Evolutionary conservation across 2,113 vertebrate species (phyloP).

Genomic region (Lethenteron reissneri): DNA sequence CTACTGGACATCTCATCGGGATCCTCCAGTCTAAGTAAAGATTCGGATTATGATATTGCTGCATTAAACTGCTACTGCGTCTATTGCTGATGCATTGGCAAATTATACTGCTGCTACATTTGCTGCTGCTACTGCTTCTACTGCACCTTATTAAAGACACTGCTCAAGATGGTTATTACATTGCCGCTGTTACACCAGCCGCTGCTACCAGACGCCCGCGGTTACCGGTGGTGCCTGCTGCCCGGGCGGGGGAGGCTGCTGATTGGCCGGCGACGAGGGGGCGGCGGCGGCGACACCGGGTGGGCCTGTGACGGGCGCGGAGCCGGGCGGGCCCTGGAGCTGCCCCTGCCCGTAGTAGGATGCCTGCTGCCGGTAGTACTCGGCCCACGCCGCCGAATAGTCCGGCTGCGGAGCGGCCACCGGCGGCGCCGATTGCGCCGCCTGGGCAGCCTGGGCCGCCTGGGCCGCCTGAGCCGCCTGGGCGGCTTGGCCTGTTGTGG

Average conservation of each 20-base stretch:
- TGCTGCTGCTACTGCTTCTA: too few relatives aligned
- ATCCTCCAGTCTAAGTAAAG: too few relatives aligned
- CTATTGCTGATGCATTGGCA: too few relatives aligned
- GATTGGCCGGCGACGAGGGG: constrained; percentile 3
- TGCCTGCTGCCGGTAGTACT: constrained; percentile 91
- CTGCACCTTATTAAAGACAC: too few relatives aligned
- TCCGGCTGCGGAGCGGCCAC: constrained; percentile 52
- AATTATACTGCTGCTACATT: too few relatives aligned
- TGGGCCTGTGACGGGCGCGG: background rate
- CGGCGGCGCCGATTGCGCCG: constrained; percentile 42
- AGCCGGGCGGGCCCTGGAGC: background rate
- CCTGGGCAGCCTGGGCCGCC: constrained; percentile 35
- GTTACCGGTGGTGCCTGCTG: constrained; percentile 2
- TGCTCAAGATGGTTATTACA: too few relatives aligned
- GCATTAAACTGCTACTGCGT: too few relatives aligned
- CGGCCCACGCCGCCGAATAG: constrained; percentile 91
- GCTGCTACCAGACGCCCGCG: too few relatives aligned
- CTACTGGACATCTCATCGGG: too few relatives aligned
- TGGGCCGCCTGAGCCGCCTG: constrained; percentile 13
- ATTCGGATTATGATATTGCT: too few relatives aligned
- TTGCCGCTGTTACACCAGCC: too few relatives aligned
- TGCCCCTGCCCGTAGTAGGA: constrained; percentile 70
- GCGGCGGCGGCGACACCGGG: background rate
- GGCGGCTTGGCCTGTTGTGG: too few relatives aligned
- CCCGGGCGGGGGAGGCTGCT: background rate